phyloP scores from a whole-genome alignment of 1,140 invertebrate genomes.

The Cardiocondyla obscurior region DNA sequence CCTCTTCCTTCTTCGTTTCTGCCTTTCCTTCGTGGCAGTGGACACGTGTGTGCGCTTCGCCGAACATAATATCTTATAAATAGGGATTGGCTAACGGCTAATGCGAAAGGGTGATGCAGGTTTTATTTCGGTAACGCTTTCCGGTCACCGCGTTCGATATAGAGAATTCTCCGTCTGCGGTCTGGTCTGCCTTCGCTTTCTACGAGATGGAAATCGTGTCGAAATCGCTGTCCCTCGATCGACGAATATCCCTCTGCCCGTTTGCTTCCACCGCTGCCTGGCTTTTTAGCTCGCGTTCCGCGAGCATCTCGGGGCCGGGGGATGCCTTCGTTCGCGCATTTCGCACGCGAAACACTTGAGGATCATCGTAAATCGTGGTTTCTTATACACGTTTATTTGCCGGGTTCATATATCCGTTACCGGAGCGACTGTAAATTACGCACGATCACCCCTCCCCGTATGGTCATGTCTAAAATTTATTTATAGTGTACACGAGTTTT shows the following conservation, averaged over 20 bases:
- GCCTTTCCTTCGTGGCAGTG: constrained; percentile 20
- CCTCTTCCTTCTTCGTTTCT: neutral
- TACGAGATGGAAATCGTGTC: constrained; percentile 8
- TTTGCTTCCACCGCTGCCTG: neutral
- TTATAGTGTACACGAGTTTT: neutral
- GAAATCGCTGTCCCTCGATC: constrained; percentile 15
- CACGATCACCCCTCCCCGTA: neutral
- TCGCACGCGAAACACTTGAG: neutral
- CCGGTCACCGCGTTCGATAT: constrained; percentile 37
- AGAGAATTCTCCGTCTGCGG: constrained; percentile 28
- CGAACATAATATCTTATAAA: constrained; percentile 71
- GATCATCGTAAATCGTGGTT: neutral
- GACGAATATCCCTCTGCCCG: neutral
- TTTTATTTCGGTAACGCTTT: constrained; percentile 66
- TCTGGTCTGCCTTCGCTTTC: neutral
- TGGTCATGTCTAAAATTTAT: neutral
- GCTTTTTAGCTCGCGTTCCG: neutral
- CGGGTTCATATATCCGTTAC: neutral
- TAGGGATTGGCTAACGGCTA: constrained; percentile 69
- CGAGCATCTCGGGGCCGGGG: neutral
- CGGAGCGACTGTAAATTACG: neutral
- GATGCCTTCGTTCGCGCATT: neutral
- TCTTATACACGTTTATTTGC: neutral
- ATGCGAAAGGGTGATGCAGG: constrained; percentile 67
- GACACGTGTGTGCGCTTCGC: constrained; percentile 43